Percentiles rank a stretch among this genome's conserved stretches.
These are phyloP conservation scores for Charina bottae DNA, from an alignment of 2,113 vertebrate genomes.

Conservation along the genomic window DNA sequence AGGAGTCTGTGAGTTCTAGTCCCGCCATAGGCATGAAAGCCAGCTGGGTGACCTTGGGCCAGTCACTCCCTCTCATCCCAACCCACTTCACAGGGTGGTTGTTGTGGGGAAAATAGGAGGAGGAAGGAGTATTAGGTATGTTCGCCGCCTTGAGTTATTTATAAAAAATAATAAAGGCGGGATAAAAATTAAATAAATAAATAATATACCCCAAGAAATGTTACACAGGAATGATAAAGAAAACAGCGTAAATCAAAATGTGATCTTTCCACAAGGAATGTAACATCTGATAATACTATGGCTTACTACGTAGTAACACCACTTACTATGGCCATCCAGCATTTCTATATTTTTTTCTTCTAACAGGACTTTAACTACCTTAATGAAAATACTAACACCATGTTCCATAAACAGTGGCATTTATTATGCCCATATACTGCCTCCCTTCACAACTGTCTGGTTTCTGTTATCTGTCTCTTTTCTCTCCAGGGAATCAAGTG, in stretches of 20 bases:
- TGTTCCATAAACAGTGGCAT: background rate
- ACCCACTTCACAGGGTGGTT: too few relatives aligned
- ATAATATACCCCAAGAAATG: background rate
- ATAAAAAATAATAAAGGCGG: too few relatives aligned
- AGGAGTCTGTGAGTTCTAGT: too few relatives aligned
- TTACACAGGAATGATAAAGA: background rate
- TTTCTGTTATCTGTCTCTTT: background rate
- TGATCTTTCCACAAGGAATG: background rate
- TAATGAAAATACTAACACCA: background rate
- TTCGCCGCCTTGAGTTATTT: too few relatives aligned
- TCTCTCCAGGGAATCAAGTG: background rate
- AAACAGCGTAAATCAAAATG: too few relatives aligned
- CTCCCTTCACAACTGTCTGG: background rate
- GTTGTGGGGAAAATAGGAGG: too few relatives aligned
- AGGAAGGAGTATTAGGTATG: too few relatives aligned
- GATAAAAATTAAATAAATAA: too few relatives aligned
- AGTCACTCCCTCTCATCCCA: too few relatives aligned
- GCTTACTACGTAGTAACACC: background rate
- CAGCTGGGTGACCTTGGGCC: too few relatives aligned
- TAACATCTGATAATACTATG: background rate
- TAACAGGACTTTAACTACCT: background rate
- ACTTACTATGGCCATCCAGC: background rate
- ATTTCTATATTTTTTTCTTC: background rate
- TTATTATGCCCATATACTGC: background rate
- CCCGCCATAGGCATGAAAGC: too few relatives aligned